Evolutionary conservation across 2,888 invertebrate species (phyloP).

Genomic region (Luperina testacea): DNA sequence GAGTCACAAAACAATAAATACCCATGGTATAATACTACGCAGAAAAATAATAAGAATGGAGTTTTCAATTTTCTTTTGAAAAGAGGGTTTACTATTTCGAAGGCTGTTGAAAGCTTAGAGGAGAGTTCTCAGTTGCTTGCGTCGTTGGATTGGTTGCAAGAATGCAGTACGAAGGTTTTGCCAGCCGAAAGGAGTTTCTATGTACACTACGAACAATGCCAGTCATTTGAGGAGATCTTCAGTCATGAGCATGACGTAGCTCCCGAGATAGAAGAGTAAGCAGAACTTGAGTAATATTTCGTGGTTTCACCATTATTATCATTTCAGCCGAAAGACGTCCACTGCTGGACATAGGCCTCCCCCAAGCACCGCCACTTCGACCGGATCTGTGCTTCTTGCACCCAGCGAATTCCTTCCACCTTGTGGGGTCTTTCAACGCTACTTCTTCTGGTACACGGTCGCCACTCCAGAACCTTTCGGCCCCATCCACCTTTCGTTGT

Average conservation of each 20-base stretch:
- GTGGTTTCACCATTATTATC: not conserved
- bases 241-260: constrained; percentile 69
- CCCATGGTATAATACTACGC: constrained; percentile 84
- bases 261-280: constrained; percentile 74
- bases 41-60: constrained; percentile 77
- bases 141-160: constrained; percentile 77
- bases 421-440: not conserved
- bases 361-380: not conserved
- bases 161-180: constrained; percentile 77
- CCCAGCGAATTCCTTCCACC: not conserved
- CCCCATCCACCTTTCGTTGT: not conserved
- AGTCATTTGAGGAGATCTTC: constrained; percentile 75
- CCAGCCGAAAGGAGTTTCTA: constrained; percentile 83
- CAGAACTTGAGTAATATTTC: constrained; percentile 35
- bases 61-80: constrained; percentile 81
- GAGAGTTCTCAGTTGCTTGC: constrained; percentile 74
- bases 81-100: constrained; percentile 78
- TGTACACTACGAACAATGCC: constrained; percentile 81
- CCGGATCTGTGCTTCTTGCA: not conserved
- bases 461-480: not conserved
- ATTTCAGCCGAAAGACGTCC: not conserved
- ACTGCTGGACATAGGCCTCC: not conserved
- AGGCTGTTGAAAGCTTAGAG: constrained; percentile 73
- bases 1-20: constrained; percentile 84
- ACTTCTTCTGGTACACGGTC: not conserved